These are phyloP conservation scores for Lepidostoma basale DNA, from an alignment of 1,140 invertebrate species.

Conservation along the genomic window DNA sequence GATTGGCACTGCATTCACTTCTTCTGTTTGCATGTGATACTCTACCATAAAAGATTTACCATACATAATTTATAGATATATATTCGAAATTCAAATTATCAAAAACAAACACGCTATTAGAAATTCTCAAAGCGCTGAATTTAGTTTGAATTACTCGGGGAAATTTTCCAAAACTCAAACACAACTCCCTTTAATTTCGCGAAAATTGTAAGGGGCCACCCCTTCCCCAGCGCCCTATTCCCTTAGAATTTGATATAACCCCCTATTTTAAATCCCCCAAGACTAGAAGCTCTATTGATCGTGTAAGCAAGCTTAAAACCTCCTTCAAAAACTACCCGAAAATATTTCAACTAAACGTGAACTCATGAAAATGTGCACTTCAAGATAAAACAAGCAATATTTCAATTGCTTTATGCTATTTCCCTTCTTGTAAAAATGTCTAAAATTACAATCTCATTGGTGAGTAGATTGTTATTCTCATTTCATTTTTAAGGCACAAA, in stretches of 20 bases:
- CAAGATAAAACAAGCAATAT: no score
- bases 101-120: not conserved
- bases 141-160: conserved; percentile 1
- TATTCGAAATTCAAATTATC: not conserved
- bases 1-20: no score
- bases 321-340: conserved; percentile 2
- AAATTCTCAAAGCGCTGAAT: conserved; percentile 19
- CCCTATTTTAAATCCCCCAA: conserved; percentile 37
- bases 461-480: not conserved
- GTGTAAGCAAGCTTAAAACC: conserved; percentile 42
- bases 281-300: conserved; percentile 44
- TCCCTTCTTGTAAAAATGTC: not conserved
- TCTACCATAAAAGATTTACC: no score
- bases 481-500: not conserved
- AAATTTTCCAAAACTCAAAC: conserved; percentile 25
- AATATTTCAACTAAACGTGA: not conserved
- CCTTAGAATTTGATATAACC: conserved; percentile 19
- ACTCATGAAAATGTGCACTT: not conserved
- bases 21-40: no score
- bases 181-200: conserved; percentile 16
- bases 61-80: no score
- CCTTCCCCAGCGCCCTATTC: not conserved
- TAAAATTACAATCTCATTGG: not conserved
- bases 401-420: no score
- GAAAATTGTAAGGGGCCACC: conserved; percentile 8